Evolutionary conservation across 2,888 invertebrate genomes (phyloP), one percentile per base, ranked within the genome.

Genomic region (Meteorus cinctellus): DNA sequence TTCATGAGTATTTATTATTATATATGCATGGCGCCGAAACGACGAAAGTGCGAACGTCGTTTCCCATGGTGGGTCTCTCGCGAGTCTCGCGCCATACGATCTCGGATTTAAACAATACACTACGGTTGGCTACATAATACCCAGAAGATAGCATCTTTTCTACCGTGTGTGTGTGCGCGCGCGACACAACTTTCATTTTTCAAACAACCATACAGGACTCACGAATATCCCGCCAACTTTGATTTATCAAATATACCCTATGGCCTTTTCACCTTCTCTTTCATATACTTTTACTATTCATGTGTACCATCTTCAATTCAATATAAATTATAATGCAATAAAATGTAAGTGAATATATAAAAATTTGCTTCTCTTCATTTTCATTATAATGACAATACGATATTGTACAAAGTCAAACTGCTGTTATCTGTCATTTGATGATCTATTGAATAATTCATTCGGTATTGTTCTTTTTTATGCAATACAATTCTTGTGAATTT

Each of bases 1-100:
- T 34, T 4, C 10, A 62, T 0, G 19, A 1, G 65, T 65, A 14
- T 65, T 16, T 41, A 16, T 34, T 55, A 19, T 51, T 19, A 34
- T 34, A 55, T 55, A 59, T 14, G 31, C 12, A 19, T 31, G 55
- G 31, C 24, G 45, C 29, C 67, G 24, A 41, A 29, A 68, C 74
- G 68, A 74, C 74, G 74, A 74, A 74, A 74, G 74, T 74, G 74
- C 74, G 73, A 74, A 74, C 73, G 67, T 67, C 73, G 60, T 74
- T 74, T 74, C 74, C 67, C 74, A 74, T 67, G 45, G 41, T 55
- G 55, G 55, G 19, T 55, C 24, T 19, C 31, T 27, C 16, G n/a
- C 27, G 19, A 62, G 48, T 74, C 74, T 31, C 65, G 55, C 55
- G 55, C 55, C 55, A 55, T 55, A 55, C 55, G 55, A 55, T 55